Evolutionary conservation across 2,888 invertebrate genomes (phyloP).

Genomic region (Tipula unca): DNA sequence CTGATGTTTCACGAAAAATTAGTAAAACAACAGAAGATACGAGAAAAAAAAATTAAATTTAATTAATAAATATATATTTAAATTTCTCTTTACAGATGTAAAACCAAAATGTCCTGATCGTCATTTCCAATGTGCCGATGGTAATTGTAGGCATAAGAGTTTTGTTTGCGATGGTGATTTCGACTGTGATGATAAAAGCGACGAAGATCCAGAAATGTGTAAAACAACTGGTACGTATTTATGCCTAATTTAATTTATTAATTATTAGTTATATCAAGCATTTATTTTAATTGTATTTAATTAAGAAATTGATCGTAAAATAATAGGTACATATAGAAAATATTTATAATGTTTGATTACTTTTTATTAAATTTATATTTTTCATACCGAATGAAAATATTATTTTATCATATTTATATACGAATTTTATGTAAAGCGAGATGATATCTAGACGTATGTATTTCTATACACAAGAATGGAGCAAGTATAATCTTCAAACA

Average conservation of each 20-base stretch:
- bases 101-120: constrained; percentile 41
- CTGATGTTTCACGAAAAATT: no score
- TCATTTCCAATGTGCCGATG: constrained; percentile 67
- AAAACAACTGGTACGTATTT: constrained; percentile 47
- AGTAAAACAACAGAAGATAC: no score
- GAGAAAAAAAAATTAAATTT: no score
- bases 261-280: background rate
- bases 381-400: background rate
- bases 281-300: background rate
- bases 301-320: background rate
- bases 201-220: constrained; percentile 64
- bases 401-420: background rate
- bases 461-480: no score
- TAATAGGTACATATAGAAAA: background rate
- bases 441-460: background rate
- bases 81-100: constrained; percentile 31
- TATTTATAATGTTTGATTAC: background rate
- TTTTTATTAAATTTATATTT: background rate
- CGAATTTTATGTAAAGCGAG: background rate
- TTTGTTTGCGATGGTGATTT: constrained; percentile 71
- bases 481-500: background rate
- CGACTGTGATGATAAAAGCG: constrained; percentile 76
- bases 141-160: constrained; percentile 64
- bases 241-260: background rate
- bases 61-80: background rate